phyloP scores from a whole-genome alignment of 2,797 vertebrate genomes.

The Clarias platycephalus region DNA sequence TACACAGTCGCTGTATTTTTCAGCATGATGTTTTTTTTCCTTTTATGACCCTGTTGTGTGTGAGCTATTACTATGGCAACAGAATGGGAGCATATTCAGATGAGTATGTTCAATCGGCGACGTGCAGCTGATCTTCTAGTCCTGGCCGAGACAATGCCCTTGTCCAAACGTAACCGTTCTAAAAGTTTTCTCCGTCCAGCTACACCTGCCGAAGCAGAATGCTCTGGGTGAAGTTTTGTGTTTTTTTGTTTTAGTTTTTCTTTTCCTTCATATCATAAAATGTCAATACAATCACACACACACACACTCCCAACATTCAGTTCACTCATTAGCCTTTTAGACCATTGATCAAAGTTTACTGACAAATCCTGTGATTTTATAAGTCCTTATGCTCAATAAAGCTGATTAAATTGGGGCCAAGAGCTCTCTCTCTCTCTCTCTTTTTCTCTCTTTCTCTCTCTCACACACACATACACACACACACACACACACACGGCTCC shows the following conservation, averaged over 20 bases:
- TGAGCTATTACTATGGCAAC: background rate
- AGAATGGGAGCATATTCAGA: background rate
- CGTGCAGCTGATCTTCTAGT: background rate
- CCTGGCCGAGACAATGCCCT: too few relatives aligned
- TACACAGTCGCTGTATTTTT: background rate
- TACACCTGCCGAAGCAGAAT: slow-evolving; percentile 6
- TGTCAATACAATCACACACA: slow-evolving; percentile 50
- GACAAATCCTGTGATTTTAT: slow-evolving; percentile 61
- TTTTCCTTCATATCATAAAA: slow-evolving; percentile 18
- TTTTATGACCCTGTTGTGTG: background rate
- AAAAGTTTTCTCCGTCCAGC: background rate
- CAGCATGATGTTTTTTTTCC: background rate
- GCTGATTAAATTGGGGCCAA: slow-evolving; percentile 53
- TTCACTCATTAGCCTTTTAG: slow-evolving; percentile 56
- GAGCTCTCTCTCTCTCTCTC: slow-evolving; percentile 30
- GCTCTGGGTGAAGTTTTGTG: slow-evolving; percentile 15
- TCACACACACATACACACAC: slow-evolving; percentile 47
- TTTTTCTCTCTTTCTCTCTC: slow-evolving; percentile 26
- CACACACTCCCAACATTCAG: slow-evolving; percentile 44
- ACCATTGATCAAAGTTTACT: slow-evolving; percentile 57
- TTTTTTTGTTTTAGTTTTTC: background rate
- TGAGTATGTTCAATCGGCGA: background rate
- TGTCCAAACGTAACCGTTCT: background rate
- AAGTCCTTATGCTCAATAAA: slow-evolving; percentile 61
- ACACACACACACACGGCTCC: slow-evolving; percentile 55